phyloP scores from a whole-genome alignment of 30 jellyfish, hydroid and myxozoan species.

The Nemopilema nomurai region DNA sequence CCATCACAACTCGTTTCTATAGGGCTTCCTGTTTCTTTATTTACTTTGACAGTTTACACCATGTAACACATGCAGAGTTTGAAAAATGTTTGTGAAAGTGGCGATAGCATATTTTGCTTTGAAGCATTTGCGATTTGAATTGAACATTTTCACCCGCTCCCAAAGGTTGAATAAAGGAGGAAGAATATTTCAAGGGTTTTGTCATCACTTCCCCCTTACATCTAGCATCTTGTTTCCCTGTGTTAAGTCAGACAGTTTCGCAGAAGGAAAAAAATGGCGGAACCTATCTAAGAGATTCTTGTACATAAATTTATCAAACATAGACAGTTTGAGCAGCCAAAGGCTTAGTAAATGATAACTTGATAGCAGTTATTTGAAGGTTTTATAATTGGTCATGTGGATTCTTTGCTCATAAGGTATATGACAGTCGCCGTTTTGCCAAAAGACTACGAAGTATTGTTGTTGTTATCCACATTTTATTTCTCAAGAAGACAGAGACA shows the following conservation, averaged over 20 bases:
- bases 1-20: no score
- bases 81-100: no score
- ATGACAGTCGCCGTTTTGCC: background rate
- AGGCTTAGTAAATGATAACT: no score
- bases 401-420: background rate
- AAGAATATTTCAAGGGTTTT: background rate
- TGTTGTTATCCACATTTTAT: no score
- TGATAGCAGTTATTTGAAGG: background rate
- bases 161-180: background rate
- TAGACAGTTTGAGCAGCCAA: background rate
- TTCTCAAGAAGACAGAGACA: no score
- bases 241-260: background rate
- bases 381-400: background rate
- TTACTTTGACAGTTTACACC: no score
- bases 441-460: no score
- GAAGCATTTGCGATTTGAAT: no score
- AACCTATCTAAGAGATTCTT: background rate
- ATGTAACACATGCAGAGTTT: no score
- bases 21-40: no score
- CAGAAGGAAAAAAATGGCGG: background rate
- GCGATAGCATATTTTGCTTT: no score
- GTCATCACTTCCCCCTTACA: background rate
- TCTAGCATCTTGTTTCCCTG: background rate
- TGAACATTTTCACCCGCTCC: no score
- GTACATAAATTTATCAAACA: background rate